Evolutionary conservation across 2,888 invertebrate species (phyloP).

Genomic region (Andrena bicolor): DNA sequence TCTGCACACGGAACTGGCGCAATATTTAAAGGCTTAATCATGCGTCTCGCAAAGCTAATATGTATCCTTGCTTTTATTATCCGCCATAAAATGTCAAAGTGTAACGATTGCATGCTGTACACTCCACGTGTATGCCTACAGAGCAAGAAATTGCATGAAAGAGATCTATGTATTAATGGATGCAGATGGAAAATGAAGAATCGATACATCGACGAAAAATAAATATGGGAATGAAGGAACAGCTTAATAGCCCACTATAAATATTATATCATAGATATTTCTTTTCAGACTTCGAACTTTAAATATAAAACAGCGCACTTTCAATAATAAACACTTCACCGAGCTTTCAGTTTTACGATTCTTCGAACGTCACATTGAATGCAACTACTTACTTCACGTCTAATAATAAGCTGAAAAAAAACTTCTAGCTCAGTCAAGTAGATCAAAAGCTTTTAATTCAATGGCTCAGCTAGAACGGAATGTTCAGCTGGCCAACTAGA

Average conservation of each 20-base stretch:
- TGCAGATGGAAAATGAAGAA: background rate
- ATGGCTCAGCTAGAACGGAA: background rate
- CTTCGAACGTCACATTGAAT: too few relatives aligned
- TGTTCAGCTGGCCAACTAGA: background rate
- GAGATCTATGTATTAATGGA: background rate
- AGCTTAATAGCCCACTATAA: too few relatives aligned
- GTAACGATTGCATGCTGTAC: conserved; percentile 41
- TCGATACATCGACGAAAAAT: too few relatives aligned
- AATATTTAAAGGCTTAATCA: conserved; percentile 55
- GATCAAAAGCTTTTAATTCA: background rate
- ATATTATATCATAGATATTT: too few relatives aligned
- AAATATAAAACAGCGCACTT: too few relatives aligned
- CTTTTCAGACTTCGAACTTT: too few relatives aligned
- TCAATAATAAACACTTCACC: too few relatives aligned
- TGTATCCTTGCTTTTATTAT: conserved; percentile 45
- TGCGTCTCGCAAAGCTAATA: conserved; percentile 48
- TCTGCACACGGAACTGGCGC: background rate
- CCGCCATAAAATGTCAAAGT: conserved; percentile 42
- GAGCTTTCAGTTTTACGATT: too few relatives aligned
- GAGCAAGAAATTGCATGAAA: background rate
- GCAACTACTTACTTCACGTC: too few relatives aligned
- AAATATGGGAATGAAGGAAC: too few relatives aligned
- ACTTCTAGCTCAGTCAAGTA: background rate
- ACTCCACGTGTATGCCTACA: background rate
- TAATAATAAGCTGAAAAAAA: background rate